Evolutionary conservation across 2,113 vertebrate species (phyloP).

Genomic region (Tonatia bakeri): DNA sequence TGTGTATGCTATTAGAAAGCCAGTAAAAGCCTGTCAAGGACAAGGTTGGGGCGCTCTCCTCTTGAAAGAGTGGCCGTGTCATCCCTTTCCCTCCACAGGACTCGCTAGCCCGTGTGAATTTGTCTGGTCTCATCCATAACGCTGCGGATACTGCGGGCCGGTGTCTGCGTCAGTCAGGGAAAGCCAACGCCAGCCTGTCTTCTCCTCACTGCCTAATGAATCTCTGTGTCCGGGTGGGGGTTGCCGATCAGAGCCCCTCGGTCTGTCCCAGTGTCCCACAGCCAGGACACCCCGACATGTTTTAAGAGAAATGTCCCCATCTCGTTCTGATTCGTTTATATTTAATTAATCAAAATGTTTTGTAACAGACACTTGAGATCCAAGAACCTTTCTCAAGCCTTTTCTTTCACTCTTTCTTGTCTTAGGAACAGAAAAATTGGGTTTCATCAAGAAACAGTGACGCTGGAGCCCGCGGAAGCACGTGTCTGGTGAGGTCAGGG

Average conservation of each 20-base stretch:
- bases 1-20: too few relatives aligned
- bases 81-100: too few relatives aligned
- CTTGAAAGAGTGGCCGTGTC: too few relatives aligned
- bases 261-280: background rate
- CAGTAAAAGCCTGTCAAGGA: too few relatives aligned
- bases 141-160: too few relatives aligned
- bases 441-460: conserved; percentile 32
- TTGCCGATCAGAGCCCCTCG: background rate
- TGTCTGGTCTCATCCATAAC: too few relatives aligned
- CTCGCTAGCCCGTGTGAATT: too few relatives aligned
- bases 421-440: conserved; percentile 64
- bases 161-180: too few relatives aligned
- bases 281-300: background rate
- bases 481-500: background rate
- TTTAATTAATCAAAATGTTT: conserved; percentile 71
- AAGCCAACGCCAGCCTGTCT: background rate
- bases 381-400: conserved; percentile 62
- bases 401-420: conserved; percentile 54
- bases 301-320: conserved; percentile 58
- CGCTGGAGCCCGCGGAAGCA: background rate
- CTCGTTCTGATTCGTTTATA: conserved; percentile 68
- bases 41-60: too few relatives aligned
- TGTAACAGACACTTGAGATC: conserved; percentile 69
- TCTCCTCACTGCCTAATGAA: background rate
- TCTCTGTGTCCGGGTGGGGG: background rate